Conservation (phyloP, 2,797 vertebrate genomes). For the Dermochelys coriacea region DNA sequence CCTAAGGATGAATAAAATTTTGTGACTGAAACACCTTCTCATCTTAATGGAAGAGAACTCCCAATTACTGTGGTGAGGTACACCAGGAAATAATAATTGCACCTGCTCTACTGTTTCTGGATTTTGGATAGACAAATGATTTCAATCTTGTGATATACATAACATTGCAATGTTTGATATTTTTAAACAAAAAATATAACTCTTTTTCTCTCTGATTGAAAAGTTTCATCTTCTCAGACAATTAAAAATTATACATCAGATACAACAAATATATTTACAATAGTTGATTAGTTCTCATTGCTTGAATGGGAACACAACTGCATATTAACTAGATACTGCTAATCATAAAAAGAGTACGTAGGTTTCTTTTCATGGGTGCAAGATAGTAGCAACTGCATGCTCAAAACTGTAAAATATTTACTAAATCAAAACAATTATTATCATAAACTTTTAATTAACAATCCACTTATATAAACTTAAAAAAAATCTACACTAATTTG, state of each 20-base stretch:
- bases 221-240: neutral
- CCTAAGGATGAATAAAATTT: conserved; percentile 1
- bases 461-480: fast-evolving
- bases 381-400: neutral
- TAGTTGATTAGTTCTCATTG: neutral
- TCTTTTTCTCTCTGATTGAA: neutral
- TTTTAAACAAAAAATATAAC: neutral
- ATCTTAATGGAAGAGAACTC: conserved; percentile 1
- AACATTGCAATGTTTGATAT: neutral
- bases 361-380: neutral
- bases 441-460: neutral
- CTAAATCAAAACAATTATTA: neutral
- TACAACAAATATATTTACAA: neutral
- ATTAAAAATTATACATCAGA: neutral
- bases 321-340: neutral
- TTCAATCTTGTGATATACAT: neutral
- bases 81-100: conserved; percentile 12
- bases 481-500: neutral
- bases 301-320: neutral
- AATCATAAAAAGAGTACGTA: neutral
- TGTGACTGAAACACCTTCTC: neutral
- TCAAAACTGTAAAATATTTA: conserved; percentile 4
- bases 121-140: neutral
- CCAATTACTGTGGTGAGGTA: neutral
- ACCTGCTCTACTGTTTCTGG: neutral